These are phyloP conservation scores for Lycopodina hypogea DNA, from an alignment of 37 sponge, comb jelly and placozoan species.

Conservation along the genomic window DNA sequence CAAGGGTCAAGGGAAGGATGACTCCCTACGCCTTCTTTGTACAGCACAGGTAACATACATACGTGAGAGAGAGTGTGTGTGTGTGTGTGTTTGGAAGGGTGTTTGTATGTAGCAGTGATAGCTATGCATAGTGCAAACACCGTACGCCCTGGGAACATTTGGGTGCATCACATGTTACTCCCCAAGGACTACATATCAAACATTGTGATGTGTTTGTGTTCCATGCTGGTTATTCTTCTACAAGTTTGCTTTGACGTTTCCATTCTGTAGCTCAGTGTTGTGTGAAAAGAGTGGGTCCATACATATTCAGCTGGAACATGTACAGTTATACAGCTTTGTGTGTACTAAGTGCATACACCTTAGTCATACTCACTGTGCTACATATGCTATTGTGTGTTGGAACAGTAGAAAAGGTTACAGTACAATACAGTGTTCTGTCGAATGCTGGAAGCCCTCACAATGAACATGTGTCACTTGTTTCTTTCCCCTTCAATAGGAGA, in stretches of 20 bases:
- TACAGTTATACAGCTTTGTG: neutral
- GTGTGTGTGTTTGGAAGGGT: conserved; percentile 2
- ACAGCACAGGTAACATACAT: conserved; percentile 33
- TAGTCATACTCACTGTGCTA: neutral
- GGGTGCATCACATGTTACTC: too few relatives aligned
- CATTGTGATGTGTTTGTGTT: too few relatives aligned
- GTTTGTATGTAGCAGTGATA: neutral
- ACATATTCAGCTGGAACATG: too few relatives aligned
- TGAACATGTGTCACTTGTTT: too few relatives aligned
- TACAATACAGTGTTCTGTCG: too few relatives aligned
- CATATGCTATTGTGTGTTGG: neutral
- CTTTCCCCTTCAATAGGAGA: conserved; percentile 2
- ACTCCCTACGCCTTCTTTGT: conserved; percentile 88
- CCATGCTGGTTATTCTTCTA: too few relatives aligned
- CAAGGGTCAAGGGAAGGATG: conserved; percentile 50
- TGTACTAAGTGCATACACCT: conserved; percentile 3
- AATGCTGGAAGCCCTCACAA: too few relatives aligned
- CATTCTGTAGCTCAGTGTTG: neutral
- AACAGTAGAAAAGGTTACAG: too few relatives aligned
- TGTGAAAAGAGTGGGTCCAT: neutral
- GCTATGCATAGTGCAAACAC: too few relatives aligned
- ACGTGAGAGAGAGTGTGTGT: neutral
- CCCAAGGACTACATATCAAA: too few relatives aligned
- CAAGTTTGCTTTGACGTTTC: too few relatives aligned
- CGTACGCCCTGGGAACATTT: too few relatives aligned